Evolutionary conservation across 2,888 invertebrate genomes (phyloP), one percentile per base, ranked within the genome.

Genomic region (Pomacea canaliculata): DNA sequence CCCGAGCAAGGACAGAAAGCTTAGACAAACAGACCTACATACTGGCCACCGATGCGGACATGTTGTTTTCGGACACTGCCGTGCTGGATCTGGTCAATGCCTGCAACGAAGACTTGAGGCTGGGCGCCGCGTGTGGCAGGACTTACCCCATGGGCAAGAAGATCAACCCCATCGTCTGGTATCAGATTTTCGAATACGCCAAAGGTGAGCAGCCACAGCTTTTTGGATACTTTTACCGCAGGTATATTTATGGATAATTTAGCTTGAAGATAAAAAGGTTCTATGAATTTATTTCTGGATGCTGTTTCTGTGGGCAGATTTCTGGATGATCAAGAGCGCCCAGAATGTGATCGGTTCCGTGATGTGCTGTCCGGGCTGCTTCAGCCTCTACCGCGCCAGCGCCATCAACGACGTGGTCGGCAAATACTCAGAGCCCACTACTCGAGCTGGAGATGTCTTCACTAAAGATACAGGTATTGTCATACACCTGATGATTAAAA

Each of bases 301-400:
- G 37, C 37, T 56, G 51, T 56, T 13, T 2, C 51, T 56, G 8
- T 56, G 51, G 51, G 51, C 73, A 85, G 85, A 85, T 80, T 85
- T 85, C 81, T 85, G 85, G 85, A 85, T 85, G 85, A 84, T 84
- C 70, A 85, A 85, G 75, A 84, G 82, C 70, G 85, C 85, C 51
- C 85, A 85, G 77, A 85, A 85, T 76, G 81, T 85, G 12, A 83
- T 85, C 18, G 85, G 85, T 3, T 85, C 85, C 1, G 85, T 85
- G 51, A 85, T 85, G 83, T 85, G 85, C 74, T 83, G 83, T 51
- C 85, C 85, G 4, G 85, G 85, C 19, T 85, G 85, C 76, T 85
- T 85, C 81, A 85, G 85, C 75, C 78, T 85, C 49, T 85, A 85
- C 71, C 76, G 85, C 63, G 82, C 82, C 49, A 80, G 76, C 56